Percentiles rank a stretch among this genome's conserved stretches.
These are phyloP conservation scores for Danio jaintianensis DNA, from an alignment of 2,797 vertebrate genomes.

Conservation along the genomic window DNA sequence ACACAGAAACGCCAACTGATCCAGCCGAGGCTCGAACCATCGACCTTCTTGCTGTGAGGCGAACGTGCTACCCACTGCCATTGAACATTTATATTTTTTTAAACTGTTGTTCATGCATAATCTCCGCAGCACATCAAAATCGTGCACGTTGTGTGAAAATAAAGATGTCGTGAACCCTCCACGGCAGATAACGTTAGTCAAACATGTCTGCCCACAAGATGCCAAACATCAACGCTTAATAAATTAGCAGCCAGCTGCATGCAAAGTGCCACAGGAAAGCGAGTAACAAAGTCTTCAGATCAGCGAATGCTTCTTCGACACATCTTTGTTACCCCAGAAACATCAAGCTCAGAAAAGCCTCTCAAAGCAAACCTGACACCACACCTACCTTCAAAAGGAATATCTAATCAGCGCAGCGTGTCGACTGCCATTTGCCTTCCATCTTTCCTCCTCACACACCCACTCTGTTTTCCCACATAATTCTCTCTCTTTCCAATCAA, in stretches of 20 bases:
- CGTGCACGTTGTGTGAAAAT: neutral
- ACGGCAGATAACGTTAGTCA: constrained; percentile 14
- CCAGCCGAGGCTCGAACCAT: no score
- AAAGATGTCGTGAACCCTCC: constrained; percentile 1
- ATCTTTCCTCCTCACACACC: constrained; percentile 12
- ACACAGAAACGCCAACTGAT: no score
- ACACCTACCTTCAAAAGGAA: constrained; percentile 47
- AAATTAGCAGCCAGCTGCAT: constrained; percentile 38
- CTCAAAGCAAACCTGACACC: constrained; percentile 40
- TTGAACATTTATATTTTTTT: neutral
- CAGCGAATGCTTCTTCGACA: constrained; percentile 16
- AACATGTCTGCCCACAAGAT: constrained; percentile 23
- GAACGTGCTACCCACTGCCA: no score
- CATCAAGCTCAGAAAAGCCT: constrained; percentile 29
- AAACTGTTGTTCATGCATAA: neutral
- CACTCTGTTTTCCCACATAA: constrained; percentile 18
- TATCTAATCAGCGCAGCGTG: constrained; percentile 38
- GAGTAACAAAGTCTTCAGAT: constrained; percentile 35
- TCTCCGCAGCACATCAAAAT: neutral
- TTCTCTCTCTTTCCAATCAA: constrained; percentile 32
- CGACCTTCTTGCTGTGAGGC: no score
- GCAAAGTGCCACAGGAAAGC: constrained; percentile 29
- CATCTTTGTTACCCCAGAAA: constrained; percentile 41
- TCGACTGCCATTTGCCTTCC: constrained; percentile 15
- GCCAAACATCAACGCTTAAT: constrained; percentile 32